Evolutionary conservation across 1,140 invertebrate species (phyloP), one percentile per base, ranked within the genome.

Genomic region (Lepidurus couesii): DNA sequence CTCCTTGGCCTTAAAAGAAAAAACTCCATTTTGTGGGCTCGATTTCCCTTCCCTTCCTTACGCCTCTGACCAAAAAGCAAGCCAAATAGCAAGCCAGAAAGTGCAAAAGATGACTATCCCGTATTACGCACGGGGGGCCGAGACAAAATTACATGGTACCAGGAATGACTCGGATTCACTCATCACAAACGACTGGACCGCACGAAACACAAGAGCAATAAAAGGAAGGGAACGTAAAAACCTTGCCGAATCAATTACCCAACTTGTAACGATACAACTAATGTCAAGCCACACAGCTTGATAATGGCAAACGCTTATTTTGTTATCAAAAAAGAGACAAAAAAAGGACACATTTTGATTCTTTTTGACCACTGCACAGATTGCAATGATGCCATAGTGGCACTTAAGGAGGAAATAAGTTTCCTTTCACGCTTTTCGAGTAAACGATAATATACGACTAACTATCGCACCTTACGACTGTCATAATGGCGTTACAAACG

Each of bases 1-100:
- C 53, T 34, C 34, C 34, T 65, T 65, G 53, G 53, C 53, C 53
- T 65, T 65, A 65, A 65, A 65, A 65, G 53, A 34, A 34, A 34
- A 34, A 34, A 34, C 2, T 34, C 34, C 2, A 3, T 34, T 34
- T 34, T 34, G 1, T 34, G 1, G 1, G 26, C 3, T 34, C 26
- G 26, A 34, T 34, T 34, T 34, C 3, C 34, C 3, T 34, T 34
- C 34, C 34, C 34, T 26, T 26, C 34, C 34, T 34, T 34, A 34
- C 34, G 34, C 34, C 34, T 34, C 34, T 34, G 3, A 34, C 34
- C 34, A 34, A 34, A 34, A 4, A 3, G 34, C 53, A 65, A 16
- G 53, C 21, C 21, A 34, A 34, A 34, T 3, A 3, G 34, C 53
- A 65, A 16, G 53, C 21, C 21, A 7, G 1, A 21, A 47, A 65